phyloP scores from a whole-genome alignment of 2,113 vertebrate species.

The Lepus europaeus region DNA sequence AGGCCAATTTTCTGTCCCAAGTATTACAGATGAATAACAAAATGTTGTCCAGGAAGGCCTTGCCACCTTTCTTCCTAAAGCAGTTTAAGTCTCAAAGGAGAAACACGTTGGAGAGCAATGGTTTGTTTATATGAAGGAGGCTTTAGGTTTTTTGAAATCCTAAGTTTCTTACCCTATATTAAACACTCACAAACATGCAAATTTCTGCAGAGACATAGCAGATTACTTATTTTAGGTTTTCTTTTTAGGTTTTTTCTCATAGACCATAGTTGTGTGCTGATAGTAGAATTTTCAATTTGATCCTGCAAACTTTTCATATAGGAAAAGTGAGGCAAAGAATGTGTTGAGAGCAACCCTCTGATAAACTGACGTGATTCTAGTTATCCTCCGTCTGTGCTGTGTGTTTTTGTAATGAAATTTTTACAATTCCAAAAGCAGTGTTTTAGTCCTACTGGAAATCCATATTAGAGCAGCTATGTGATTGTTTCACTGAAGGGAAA shows the following conservation, averaged over 20 bases:
- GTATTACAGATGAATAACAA: constrained; percentile 48
- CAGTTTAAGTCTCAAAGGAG: constrained; percentile 5
- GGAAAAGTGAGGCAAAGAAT: constrained; percentile 66
- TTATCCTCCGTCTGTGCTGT: constrained; percentile 71
- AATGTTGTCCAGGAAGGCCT: not conserved
- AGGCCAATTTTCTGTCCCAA: not conserved
- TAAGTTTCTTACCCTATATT: not conserved
- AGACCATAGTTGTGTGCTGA: constrained; percentile 38
- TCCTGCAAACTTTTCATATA: constrained; percentile 42
- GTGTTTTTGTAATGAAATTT: constrained; percentile 76
- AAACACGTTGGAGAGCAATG: constrained; percentile 13
- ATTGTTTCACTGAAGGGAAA: constrained; percentile 80
- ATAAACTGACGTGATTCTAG: constrained; percentile 67
- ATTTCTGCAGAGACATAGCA: not conserved
- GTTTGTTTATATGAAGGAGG: constrained; percentile 29
- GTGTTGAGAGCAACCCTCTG: constrained; percentile 60
- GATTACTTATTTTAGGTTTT: not conserved
- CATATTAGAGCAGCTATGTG: constrained; percentile 32
- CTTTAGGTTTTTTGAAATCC: not conserved
- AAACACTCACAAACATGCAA: not conserved
- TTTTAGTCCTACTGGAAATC: constrained; percentile 65
- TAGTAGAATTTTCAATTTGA: constrained; percentile 63
- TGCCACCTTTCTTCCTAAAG: constrained; percentile 32
- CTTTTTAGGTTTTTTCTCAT: not conserved
- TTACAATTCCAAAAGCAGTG: constrained; percentile 76